Evolutionary conservation across 2,113 vertebrate genomes (phyloP), one percentile per base, ranked within the genome.

Genomic region (Lagopus leucura): DNA sequence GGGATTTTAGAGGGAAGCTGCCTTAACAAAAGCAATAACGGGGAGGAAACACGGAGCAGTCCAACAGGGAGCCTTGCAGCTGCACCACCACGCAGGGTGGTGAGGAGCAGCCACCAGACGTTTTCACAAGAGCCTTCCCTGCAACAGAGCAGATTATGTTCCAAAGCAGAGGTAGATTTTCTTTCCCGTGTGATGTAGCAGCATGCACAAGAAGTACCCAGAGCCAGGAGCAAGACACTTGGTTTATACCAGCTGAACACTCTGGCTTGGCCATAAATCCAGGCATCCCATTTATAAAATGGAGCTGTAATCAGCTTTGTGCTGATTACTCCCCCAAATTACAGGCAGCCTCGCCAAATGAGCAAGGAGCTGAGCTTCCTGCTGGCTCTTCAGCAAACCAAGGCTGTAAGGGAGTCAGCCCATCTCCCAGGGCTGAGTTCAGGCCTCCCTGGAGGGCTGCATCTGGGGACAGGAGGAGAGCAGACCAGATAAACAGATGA

Each of bases 231-330:
- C 16, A n/a, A 58, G 9, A 58, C 18, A 54, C 45, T 34, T 38
- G 66, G 63, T 34, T 69, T 47, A 60, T 4, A 5, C 0, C 18
- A 38, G 40, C 22, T 36, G 48, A 61, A 30, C 27, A 21, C 17
- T 34, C 30, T 25, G 8, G 8, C 36, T 64, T 32, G 57, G 54
- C 55, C 76, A 88, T 45, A 90, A 89, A 91, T 42, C 57, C 87
- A 90, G 18, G 32, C 63, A 38, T 15, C 28, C 78, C 66, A 61
- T 72, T 64, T 87, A 69, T 5, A n/a, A 72, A 92, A 82, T n/a
- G 54, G 71, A 28, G 3, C 32, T n/a, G 57, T 75, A 72, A 92
- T 64, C 87, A 61, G 94, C 93, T 92, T 78, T 71, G 57, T 38
- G 61, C 13, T 4, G 42, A 81, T 43, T 58, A 70, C 61, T 80